These are phyloP conservation scores for Perccottus glenii DNA, from an alignment of 2,113 vertebrate genomes.

Conservation along the genomic window DNA sequence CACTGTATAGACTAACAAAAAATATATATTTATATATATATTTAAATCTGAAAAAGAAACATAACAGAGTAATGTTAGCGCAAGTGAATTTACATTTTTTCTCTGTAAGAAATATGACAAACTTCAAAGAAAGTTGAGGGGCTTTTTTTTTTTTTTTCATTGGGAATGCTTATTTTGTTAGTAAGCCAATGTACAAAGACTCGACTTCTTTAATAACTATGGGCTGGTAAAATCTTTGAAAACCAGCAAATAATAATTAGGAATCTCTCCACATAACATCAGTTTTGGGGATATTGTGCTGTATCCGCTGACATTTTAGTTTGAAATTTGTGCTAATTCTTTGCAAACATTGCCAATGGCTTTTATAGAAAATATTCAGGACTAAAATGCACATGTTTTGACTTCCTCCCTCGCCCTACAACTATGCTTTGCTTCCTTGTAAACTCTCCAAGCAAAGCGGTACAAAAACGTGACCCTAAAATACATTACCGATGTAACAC, in stretches of 20 bases:
- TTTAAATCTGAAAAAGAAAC: slow-evolving; percentile 83
- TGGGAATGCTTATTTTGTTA: slow-evolving; percentile 77
- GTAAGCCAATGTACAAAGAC: slow-evolving; percentile 58
- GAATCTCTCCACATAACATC: slow-evolving; percentile 47
- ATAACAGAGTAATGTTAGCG: slow-evolving; percentile 73
- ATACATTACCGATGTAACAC: slow-evolving; percentile 51
- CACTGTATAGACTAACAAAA: slow-evolving; percentile 89
- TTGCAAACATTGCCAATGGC: slow-evolving; percentile 51
- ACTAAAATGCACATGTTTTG: slow-evolving; percentile 52
- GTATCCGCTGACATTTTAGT: slow-evolving; percentile 63
- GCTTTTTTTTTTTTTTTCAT: slow-evolving; percentile 57
- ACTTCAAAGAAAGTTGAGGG: slow-evolving; percentile 66
- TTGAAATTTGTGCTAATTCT: slow-evolving; percentile 53
- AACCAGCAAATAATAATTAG: slow-evolving; percentile 31
- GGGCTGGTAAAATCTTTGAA: slow-evolving; percentile 47
- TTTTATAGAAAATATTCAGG: slow-evolving; percentile 50
- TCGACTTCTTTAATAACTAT: slow-evolving; percentile 50
- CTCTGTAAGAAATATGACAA: slow-evolving; percentile 60
- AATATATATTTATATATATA: slow-evolving; percentile 84
- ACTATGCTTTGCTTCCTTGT: slow-evolving; percentile 64
- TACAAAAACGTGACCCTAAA: slow-evolving; percentile 62
- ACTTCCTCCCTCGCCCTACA: slow-evolving; percentile 54
- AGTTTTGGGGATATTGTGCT: slow-evolving; percentile 46
- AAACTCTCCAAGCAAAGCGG: slow-evolving; percentile 64
- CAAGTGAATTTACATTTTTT: slow-evolving; percentile 72